Evolutionary conservation across 2,797 vertebrate species (phyloP).

Genomic region (Anguilla anguilla): DNA sequence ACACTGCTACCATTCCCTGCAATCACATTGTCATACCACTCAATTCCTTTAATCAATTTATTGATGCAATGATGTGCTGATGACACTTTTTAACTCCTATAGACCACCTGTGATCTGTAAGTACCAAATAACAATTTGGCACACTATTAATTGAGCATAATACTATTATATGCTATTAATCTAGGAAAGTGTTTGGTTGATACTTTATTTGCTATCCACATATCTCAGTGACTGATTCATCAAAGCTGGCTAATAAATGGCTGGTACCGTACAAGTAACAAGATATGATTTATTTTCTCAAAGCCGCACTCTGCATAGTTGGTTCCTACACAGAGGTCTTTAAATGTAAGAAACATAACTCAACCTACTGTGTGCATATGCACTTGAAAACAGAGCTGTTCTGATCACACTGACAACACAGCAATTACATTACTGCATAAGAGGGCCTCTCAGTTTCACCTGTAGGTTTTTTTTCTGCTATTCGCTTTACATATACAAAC

Average conservation of each 20-base stretch:
- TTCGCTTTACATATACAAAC: background rate
- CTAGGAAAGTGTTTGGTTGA: background rate
- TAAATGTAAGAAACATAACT: background rate
- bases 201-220: background rate
- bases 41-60: background rate
- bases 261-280: background rate
- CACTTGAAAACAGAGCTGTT: too few species aligned
- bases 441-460: background rate
- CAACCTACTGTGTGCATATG: background rate
- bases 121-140: background rate
- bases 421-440: background rate
- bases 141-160: background rate
- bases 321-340: background rate
- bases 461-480: background rate
- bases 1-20: background rate
- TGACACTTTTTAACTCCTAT: background rate
- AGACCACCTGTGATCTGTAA: background rate
- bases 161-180: background rate
- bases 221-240: background rate
- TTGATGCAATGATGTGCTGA: background rate
- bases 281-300: background rate
- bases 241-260: background rate
- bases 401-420: too few species aligned
- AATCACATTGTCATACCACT: background rate
- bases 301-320: background rate